Evolutionary conservation across 2,888 invertebrate genomes (phyloP).

Genomic region (Adelphocoris suturalis): DNA sequence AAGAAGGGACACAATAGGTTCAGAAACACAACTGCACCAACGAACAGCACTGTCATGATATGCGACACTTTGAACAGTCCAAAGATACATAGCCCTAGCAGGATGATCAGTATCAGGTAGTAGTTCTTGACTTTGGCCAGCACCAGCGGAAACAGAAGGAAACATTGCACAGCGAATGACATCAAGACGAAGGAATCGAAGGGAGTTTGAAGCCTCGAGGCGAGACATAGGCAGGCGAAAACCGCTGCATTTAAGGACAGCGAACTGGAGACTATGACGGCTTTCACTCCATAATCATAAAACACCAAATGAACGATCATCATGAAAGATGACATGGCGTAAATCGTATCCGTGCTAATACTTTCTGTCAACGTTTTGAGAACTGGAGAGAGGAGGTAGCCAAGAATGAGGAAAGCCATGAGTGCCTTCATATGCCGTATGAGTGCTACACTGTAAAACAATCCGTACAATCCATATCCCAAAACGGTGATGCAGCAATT

Average conservation of each 20-base stretch:
- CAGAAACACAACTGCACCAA: slow-evolving; percentile 83
- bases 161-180: slow-evolving; percentile 92
- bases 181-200: slow-evolving; percentile 93
- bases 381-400: slow-evolving; percentile 93
- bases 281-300: slow-evolving; percentile 93
- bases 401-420: slow-evolving; percentile 90
- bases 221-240: slow-evolving; percentile 96
- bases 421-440: slow-evolving; percentile 87
- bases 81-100: slow-evolving; percentile 79
- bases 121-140: slow-evolving; percentile 83
- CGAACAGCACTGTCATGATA: slow-evolving; percentile 83
- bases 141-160: slow-evolving; percentile 92
- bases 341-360: slow-evolving; percentile 98
- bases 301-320: slow-evolving; percentile 93
- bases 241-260: slow-evolving; percentile 96
- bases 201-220: slow-evolving; percentile 92
- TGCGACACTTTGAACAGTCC: slow-evolving; percentile 80
- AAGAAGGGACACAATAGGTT: slow-evolving; percentile 87
- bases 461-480: slow-evolving; percentile 83
- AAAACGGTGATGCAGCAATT: slow-evolving; percentile 81
- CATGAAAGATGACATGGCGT: slow-evolving; percentile 93
- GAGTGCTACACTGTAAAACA: slow-evolving; percentile 75
- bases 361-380: slow-evolving; percentile 96
- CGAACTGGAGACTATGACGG: slow-evolving; percentile 93
- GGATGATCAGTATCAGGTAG: slow-evolving; percentile 81